A percentile compares a stretch with the other conserved stretches of the same genome.
phyloP scores from a whole-genome alignment of 2,113 vertebrate genomes.

The Myrmophylax atrothorax region DNA sequence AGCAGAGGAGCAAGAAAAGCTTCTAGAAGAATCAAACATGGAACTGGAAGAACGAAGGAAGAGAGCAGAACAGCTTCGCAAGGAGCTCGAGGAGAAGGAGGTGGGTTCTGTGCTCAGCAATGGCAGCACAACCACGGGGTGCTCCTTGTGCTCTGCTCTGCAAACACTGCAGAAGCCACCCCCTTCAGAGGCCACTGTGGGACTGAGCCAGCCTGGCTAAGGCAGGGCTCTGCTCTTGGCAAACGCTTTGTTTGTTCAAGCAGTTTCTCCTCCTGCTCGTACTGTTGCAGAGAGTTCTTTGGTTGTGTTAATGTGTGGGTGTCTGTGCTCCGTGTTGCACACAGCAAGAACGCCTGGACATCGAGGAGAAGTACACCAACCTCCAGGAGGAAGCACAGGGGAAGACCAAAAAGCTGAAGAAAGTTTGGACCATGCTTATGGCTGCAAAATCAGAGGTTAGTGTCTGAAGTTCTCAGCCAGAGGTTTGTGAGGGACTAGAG shows the following conservation, averaged over 20 bases:
- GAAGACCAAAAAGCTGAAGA: conserved; percentile 98
- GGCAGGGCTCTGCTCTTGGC: background rate
- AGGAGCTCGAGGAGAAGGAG: conserved; percentile 96
- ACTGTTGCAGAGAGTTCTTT: background rate
- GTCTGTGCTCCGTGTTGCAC: background rate
- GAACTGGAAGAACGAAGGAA: conserved; percentile 92
- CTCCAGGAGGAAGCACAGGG: conserved; percentile 98
- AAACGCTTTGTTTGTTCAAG: background rate
- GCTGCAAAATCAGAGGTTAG: conserved; percentile 96
- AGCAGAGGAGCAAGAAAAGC: conserved; percentile 97
- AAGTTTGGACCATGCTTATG: conserved; percentile 99
- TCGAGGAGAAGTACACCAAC: conserved; percentile 98
- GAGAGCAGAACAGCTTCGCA: conserved; percentile 93
- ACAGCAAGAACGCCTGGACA: conserved; percentile 98
- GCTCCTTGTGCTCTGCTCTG: background rate
- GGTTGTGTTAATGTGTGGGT: background rate
- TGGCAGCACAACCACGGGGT: background rate
- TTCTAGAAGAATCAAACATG: conserved; percentile 96
- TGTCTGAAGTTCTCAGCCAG: background rate
- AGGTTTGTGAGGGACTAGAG: background rate
- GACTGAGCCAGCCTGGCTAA: background rate
- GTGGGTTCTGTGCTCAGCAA: background rate
- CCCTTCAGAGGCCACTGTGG: background rate
- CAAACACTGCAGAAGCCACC: background rate
- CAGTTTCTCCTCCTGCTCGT: background rate